phyloP scores from a whole-genome alignment of 2,888 invertebrate species.

The Caenorhabditis plicata region DNA sequence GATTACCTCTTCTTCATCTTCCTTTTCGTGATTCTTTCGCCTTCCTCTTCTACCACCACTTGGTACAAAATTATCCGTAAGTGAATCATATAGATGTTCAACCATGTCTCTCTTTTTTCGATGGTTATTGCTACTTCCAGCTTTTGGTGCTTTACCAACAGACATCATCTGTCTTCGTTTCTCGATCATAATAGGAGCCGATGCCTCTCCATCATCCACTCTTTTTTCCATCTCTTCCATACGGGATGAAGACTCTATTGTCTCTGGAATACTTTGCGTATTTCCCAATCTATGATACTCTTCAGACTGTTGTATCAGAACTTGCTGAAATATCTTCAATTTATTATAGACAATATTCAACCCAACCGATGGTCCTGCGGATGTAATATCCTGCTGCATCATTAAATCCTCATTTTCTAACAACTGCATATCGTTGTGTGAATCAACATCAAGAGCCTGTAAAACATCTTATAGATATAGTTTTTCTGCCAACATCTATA shows the following conservation, averaged over 20 bases:
- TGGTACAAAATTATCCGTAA: slow-evolving; percentile 63
- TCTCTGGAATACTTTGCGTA: no score
- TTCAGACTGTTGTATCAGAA: background rate
- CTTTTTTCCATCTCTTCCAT: background rate
- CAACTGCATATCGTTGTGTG: slow-evolving; percentile 28
- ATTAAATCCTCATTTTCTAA: slow-evolving; percentile 33
- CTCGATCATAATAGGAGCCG: slow-evolving; percentile 24
- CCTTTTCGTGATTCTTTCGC: slow-evolving; percentile 26
- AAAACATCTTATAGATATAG: no score
- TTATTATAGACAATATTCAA: background rate
- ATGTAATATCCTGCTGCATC: slow-evolving; percentile 27
- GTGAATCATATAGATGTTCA: slow-evolving; percentile 59
- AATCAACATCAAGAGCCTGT: slow-evolving; percentile 43
- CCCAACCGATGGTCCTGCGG: background rate
- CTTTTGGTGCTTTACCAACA: slow-evolving; percentile 62
- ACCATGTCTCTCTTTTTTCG: slow-evolving; percentile 57
- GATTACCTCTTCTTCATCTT: slow-evolving; percentile 23
- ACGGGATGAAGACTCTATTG: no score
- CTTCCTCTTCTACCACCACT: slow-evolving; percentile 40
- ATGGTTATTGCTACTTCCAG: slow-evolving; percentile 24
- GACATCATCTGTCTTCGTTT: slow-evolving; percentile 57
- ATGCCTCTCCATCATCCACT: background rate
- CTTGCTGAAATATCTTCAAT: background rate
- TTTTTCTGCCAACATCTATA: no score
- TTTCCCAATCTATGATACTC: background rate